Evolutionary conservation across 2,888 invertebrate genomes (phyloP), one percentile per base, ranked within the genome.

Genomic region (Bugulina stolonifera): DNA sequence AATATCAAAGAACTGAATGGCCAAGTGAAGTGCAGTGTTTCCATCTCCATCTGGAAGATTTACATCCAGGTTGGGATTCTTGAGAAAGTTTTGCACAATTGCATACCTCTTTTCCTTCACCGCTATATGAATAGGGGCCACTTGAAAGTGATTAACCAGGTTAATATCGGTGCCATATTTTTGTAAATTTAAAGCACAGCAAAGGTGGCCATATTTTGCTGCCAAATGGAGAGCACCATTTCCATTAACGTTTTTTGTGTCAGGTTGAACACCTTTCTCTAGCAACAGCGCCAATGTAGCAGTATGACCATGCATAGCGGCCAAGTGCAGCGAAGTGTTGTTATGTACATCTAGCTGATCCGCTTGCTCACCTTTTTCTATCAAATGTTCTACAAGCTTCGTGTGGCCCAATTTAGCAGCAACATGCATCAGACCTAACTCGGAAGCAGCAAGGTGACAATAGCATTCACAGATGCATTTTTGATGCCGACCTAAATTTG

Each of bases 381-480:
- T 14, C 18, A 64, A 27, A 14, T 64, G 27, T 10, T 64, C 32
- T 2, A 64, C 14, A 32, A 64, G 25, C 32, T 64, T 64, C 2
- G 27, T 64, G 22, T 22, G 27, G 32, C 64, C 64, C 10, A 27
- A 32, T 32, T 64, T 64, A 10, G 64, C 64, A 29, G 64, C 64
- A 22, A 64, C 18, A 32, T 64, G 64, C 25, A 64, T 10, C 18
- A 64, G 18, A 64, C 64, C 32, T n/a, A 18, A 10, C 27, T 64
- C 64, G 2, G 29, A 14, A 32, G n/a, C 29, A 14, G 3, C 64
- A 27, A 64, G 32, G 34, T 64, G 64, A 32, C 64, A 64, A 27
- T 64, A 32, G 64, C 64, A 64, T 34, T 64, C 64, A n/a, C 64
- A 64, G 18, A 64, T 32, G n/a, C 64, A 64, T 27, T 32, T 22